A percentile compares a stretch with the other conserved stretches of the same genome.
These are phyloP conservation scores for Pseudolaguvia tuberculata DNA, from an alignment of 2,113 vertebrate genomes.

Conservation along the genomic window DNA sequence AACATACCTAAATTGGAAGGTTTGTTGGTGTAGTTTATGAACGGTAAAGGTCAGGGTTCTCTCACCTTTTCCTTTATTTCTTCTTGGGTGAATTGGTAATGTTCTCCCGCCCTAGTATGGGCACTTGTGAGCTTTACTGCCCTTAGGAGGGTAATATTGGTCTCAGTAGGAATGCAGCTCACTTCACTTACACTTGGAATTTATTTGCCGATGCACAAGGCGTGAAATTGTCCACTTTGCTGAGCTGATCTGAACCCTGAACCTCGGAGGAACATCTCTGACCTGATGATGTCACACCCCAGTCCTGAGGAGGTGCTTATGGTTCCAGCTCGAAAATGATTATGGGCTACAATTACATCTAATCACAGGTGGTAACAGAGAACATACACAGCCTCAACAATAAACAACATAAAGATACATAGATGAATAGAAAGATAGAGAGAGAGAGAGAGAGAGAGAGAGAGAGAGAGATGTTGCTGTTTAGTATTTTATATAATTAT, in stretches of 20 bases:
- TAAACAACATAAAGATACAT: too few species aligned
- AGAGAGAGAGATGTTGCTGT: too few species aligned
- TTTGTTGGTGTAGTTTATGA: slow-evolving; percentile 1
- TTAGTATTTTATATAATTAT: too few species aligned
- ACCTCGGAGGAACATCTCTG: background rate
- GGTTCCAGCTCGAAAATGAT: background rate
- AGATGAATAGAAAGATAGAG: too few species aligned
- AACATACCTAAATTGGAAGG: background rate
- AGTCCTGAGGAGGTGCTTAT: background rate
- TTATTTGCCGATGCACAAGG: slow-evolving; percentile 43
- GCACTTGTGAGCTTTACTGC: slow-evolving; percentile 55
- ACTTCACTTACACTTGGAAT: slow-evolving; percentile 52
- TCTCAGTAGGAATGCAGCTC: slow-evolving; percentile 54
- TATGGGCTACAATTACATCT: background rate
- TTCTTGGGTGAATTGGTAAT: slow-evolving; percentile 9
- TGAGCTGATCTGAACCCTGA: background rate
- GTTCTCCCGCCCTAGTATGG: slow-evolving; percentile 33
- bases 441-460: too few species aligned
- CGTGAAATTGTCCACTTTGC: slow-evolving; percentile 28
- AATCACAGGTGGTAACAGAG: too few species aligned
- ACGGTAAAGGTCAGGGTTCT: background rate
- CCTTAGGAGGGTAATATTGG: slow-evolving; percentile 53
- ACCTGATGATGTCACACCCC: slow-evolving; percentile 3
- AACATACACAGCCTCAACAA: too few species aligned
- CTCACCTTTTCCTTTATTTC: background rate